Base-by-base conservation (phyloP, 2,888 invertebrate genomes). In the Heliconius sara region DNA sequence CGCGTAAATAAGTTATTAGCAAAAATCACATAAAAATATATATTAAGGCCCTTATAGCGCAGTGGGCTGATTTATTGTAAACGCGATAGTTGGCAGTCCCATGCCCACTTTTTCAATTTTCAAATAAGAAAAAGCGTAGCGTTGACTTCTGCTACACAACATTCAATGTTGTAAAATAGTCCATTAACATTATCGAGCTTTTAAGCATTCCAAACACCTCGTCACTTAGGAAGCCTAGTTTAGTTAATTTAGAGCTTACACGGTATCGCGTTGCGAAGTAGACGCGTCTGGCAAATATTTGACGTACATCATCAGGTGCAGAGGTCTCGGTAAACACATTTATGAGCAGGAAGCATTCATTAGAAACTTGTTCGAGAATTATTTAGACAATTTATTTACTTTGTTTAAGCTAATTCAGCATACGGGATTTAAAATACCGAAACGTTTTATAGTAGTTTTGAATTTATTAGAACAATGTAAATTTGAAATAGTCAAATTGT, bases 221-320 rank as follows among this genome's bases (percentile, higher is more conserved):
- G n/a, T n/a, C 9, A 34, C 2, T 67, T 3, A 19, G 67, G 19
- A 30, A 9, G 67, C 27, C 27, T 27, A 52, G 52, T 52, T 52
- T 52, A 52, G 19, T 52, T 39, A 34, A 67, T 67, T 67, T 67
- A 39, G 34, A 67, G 34, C 34, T 39, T n/a, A 39, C 22, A n/a
- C 39, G 7, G 30, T 39, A 39, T 22, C 34, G 34, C 34, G 30
- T 22, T n/a, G 16, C 39, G 39, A n/a, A 12, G n/a, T 68, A 68
- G n/a, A 67, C 68, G 39, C 68, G 68, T 68, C 68, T 68, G 70
- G 70, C 43, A 70, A 70, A 70, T 43, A 70, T 70, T 70, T 70
- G 70, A 43, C 16, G 43, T 25, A 16, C 43, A 70, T 43, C 43
- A 43, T 43, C 43, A 43, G 43, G 43, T 25, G 70, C 13, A 70